These are phyloP conservation scores for Spea hammondii DNA, from an alignment of 2,797 vertebrate species.

Conservation along the genomic window DNA sequence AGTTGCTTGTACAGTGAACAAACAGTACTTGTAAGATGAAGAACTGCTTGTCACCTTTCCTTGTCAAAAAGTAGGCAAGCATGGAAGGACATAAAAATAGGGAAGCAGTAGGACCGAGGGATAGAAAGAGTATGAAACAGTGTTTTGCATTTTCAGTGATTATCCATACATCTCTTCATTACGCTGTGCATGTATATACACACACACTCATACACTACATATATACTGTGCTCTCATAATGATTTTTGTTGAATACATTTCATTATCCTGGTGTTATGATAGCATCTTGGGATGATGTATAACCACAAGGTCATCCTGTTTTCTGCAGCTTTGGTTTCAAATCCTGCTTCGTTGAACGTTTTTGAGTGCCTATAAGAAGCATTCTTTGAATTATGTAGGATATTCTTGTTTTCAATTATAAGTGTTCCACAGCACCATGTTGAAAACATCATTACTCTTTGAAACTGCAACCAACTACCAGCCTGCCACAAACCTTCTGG, in stretches of 20 bases:
- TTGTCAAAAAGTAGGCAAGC: too few species aligned
- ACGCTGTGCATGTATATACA: too few species aligned
- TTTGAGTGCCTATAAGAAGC: slow-evolving; percentile 5
- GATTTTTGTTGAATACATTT: neutral
- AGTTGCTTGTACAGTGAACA: too few species aligned
- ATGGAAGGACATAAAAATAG: too few species aligned
- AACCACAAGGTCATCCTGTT: neutral
- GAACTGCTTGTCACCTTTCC: too few species aligned
- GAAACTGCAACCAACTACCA: slow-evolving; percentile 47
- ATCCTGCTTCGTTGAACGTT: neutral
- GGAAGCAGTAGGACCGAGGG: too few species aligned
- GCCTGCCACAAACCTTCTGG: slow-evolving; percentile 29
- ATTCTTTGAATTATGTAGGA: slow-evolving; percentile 7
- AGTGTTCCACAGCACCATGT: neutral
- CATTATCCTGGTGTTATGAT: neutral
- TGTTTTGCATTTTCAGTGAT: too few species aligned
- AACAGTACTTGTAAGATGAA: too few species aligned
- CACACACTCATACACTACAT: too few species aligned
- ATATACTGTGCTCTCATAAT: too few species aligned
- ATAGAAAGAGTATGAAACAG: too few species aligned
- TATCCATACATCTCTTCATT: too few species aligned
- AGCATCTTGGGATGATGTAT: neutral
- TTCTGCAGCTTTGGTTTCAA: slow-evolving; percentile 1
- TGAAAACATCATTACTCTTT: slow-evolving; percentile 39
- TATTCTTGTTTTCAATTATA: slow-evolving; percentile 36